These are phyloP conservation scores for Pangasius krempfi DNA, from an alignment of 2,797 vertebrate species.

Conservation along the genomic window DNA sequence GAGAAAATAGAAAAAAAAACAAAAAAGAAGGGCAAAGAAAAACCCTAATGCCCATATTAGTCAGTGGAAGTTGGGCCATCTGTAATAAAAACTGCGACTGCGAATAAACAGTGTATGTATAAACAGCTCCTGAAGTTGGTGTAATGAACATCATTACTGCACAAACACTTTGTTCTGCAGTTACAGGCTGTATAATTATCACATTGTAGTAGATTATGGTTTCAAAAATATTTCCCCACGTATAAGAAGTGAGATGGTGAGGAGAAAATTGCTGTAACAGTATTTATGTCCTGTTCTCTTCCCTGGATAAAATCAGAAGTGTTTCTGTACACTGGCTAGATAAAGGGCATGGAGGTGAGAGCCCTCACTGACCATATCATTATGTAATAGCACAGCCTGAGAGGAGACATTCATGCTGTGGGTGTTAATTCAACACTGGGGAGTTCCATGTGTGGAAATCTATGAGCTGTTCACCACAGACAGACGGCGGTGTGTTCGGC, in stretches of 20 bases:
- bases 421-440: conserved; percentile 23
- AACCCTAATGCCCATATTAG: background rate
- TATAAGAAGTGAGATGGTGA: background rate
- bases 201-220: background rate
- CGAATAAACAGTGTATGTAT: background rate
- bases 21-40: too few species aligned
- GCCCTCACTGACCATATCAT: conserved; percentile 1
- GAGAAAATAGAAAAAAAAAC: background rate
- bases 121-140: background rate
- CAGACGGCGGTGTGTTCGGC: background rate
- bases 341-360: conserved; percentile 9
- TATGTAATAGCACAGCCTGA: background rate
- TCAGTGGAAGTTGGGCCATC: background rate
- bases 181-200: conserved; percentile 6
- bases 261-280: too few species aligned
- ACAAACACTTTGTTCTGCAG: background rate
- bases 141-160: conserved; percentile 13
- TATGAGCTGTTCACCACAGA: background rate
- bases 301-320: background rate
- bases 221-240: conserved; percentile 2
- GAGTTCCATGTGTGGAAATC: background rate
- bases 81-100: background rate
- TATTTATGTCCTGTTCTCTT: background rate
- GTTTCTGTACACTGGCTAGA: background rate
- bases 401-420: background rate